Base-by-base conservation (phyloP, 2,797 vertebrate genomes). In the Ptychobarbus kaznakovi region DNA sequence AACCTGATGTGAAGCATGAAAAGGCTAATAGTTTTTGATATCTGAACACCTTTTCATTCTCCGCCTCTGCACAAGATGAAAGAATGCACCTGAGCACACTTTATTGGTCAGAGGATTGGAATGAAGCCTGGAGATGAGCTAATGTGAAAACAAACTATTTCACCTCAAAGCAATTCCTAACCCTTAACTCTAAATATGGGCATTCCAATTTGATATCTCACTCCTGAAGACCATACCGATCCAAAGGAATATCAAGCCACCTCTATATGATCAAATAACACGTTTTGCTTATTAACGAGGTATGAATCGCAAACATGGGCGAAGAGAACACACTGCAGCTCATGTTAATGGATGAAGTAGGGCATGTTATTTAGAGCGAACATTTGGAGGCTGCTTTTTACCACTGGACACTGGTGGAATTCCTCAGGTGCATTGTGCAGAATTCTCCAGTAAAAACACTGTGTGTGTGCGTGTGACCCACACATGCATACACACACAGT, bases 391-490 rank as follows among this genome's bases (percentile, higher is more conserved):
- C 90, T 91, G 89, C 88, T 94, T 94, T 85, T 91, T 93, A 93
- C 92, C 91, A 89, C 92, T 92, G 92, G 92, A 94, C 89, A 46
- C 73, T n/a, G 53, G 87, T 89, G 92, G 92, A 93, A 96, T 94
- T 93, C 91, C 90, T 92, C 87, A 91, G 80, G 84, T 86, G 88
- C 87, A 92, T 91, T 92, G 91, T 93, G 86, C 74, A 84, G 87
- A 82, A 79, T 81, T 80, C 84, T 87, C 90, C 89, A 93, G 92
- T 94, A 91, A 95, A 94, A 95, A 95, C 93, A 92, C 40, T 49
- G 82, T 9, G 80, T 76, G 81, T 13, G 80, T 56, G 83, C 80
- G 83, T 38, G 82, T 86, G 83, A 83, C 85, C 81, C 85, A 82
- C 77, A 51, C 76, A 72, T 92, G 86, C 77, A 63, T 87, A 90